A percentile compares a stretch with the other conserved stretches of the same genome.
Evolutionary conservation across 2,797 vertebrate genomes (phyloP).

Genomic region (Lutjanus argentimaculatus): DNA sequence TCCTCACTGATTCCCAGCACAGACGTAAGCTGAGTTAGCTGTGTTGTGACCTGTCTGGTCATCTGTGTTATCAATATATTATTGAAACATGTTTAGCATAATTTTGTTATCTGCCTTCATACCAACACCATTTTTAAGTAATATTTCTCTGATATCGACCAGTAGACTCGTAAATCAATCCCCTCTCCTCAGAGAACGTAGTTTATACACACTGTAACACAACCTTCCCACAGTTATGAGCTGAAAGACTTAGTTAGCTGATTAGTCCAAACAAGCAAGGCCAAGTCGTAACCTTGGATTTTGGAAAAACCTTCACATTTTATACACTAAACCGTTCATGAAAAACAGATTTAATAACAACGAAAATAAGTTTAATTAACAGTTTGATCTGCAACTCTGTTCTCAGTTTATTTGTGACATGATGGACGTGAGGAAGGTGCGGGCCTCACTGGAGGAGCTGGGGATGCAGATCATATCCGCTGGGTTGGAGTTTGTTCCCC

Average conservation of each 20-base stretch:
- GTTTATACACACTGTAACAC: too few species aligned
- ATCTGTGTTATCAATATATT: neutral
- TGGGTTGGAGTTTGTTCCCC: conserved; percentile 87
- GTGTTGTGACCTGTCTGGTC: neutral
- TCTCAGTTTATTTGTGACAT: conserved; percentile 90
- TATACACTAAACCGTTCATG: neutral
- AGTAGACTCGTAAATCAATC: too few species aligned
- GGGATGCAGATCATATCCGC: conserved; percentile 85
- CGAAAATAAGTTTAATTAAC: neutral
- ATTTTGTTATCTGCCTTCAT: neutral
- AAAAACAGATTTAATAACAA: neutral
- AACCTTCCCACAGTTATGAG: too few species aligned
- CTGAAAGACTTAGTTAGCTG: too few species aligned
- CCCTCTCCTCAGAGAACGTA: too few species aligned
- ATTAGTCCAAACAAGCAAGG: too few species aligned
- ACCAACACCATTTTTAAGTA: neutral
- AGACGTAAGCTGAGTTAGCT: too few species aligned
- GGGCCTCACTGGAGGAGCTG: conserved; percentile 82
- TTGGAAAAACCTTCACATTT: neutral
- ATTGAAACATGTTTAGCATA: neutral
- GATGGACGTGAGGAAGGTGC: conserved; percentile 82
- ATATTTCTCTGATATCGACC: too few species aligned
- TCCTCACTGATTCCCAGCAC: too few species aligned
- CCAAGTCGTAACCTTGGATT: too few species aligned
- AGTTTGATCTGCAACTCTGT: conserved; percentile 20